These are phyloP conservation scores for Echeneis naucrates DNA, from an alignment of 2,797 vertebrate species.

Conservation along the genomic window DNA sequence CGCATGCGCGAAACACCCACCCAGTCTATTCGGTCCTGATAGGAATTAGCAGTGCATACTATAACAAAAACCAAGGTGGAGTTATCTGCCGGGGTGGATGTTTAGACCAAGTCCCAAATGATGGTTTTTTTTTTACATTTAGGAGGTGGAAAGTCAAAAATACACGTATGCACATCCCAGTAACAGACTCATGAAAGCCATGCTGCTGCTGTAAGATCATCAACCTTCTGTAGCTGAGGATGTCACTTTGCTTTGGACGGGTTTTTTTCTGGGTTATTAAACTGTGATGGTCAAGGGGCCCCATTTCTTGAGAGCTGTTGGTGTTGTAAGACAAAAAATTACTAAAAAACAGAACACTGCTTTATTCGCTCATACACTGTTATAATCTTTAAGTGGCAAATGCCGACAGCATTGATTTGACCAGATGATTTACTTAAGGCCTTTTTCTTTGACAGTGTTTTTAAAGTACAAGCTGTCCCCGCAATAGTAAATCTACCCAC, in stretches of 20 bases:
- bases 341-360: too few species aligned
- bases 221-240: neutral
- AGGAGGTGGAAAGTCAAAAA: neutral
- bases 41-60: constrained; percentile 34
- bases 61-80: constrained; percentile 48
- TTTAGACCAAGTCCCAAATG: constrained; percentile 32
- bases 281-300: too few species aligned
- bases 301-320: too few species aligned
- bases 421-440: too few species aligned
- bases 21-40: constrained; percentile 51
- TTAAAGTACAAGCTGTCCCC: too few species aligned
- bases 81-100: constrained; percentile 9
- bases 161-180: neutral
- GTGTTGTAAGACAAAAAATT: too few species aligned
- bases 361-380: too few species aligned
- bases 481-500: too few species aligned
- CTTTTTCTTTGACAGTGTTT: too few species aligned
- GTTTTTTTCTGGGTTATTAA: neutral
- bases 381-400: too few species aligned
- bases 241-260: neutral
- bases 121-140: too few species aligned
- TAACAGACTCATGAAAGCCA: neutral
- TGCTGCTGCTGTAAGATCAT: neutral
- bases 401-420: too few species aligned
- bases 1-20: constrained; percentile 84